Percentiles rank a stretch among this genome's conserved stretches.
Conservation (phyloP, 1,140 invertebrate species). For the Cotesia glomerata region DNA sequence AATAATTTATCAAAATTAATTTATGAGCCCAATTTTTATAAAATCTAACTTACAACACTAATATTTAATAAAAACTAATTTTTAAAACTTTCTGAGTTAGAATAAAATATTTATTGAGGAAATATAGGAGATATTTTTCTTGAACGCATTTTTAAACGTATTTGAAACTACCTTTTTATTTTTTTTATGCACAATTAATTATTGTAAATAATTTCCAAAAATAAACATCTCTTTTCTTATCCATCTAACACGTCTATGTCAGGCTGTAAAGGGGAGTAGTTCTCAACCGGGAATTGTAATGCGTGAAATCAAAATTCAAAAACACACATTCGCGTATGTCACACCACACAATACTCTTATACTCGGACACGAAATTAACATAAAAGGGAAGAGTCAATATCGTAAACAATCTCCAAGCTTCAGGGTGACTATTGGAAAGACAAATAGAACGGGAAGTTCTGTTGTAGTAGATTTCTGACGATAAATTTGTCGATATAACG, state of each 20-base stretch:
- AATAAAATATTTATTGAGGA: too few species aligned
- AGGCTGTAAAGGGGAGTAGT: not conserved
- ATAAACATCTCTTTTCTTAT: not conserved
- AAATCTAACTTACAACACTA: too few species aligned
- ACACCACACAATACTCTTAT: not conserved
- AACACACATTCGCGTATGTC: conserved; percentile 28
- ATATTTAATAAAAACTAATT: too few species aligned
- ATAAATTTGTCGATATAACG: conserved; percentile 57
- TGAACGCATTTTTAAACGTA: too few species aligned
- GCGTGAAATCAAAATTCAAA: conserved; percentile 14
- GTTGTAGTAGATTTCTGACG: conserved; percentile 22
- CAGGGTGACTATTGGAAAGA: conserved; percentile 2
- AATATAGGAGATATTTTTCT: too few species aligned
- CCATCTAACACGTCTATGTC: not conserved
- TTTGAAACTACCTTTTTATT: too few species aligned
- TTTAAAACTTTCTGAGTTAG: too few species aligned
- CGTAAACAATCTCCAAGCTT: conserved; percentile 48
- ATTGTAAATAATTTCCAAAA: too few species aligned
- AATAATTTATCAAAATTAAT: too few species aligned
- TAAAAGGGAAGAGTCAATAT: conserved; percentile 62
- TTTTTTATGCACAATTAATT: too few species aligned
- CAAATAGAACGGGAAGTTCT: not conserved
- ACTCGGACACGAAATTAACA: conserved; percentile 51
- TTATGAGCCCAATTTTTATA: too few species aligned
- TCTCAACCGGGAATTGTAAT: conserved; percentile 1